These are phyloP conservation scores for Mesocentrotus franciscanus DNA, from an alignment of 53 echinoderm and acorn worm species.

Conservation along the genomic window DNA sequence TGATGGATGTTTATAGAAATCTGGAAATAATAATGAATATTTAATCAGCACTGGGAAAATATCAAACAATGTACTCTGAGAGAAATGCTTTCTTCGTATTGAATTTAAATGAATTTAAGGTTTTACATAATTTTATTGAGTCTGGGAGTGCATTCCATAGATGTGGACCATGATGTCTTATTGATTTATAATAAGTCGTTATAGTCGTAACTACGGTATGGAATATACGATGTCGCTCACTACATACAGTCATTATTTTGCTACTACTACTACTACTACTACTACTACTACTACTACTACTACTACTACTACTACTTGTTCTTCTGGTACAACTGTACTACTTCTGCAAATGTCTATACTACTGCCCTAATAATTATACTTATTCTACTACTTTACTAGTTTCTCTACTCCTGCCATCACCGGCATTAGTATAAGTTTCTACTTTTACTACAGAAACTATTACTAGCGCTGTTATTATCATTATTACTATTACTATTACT, in stretches of 20 bases:
- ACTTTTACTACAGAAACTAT: background rate
- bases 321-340: background rate
- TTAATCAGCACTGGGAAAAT: too few relatives aligned
- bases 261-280: background rate
- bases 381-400: background rate
- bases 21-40: too few relatives aligned
- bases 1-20: too few relatives aligned
- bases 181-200: too few relatives aligned
- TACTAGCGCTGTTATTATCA: background rate
- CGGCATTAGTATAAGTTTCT: background rate
- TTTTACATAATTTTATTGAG: too few relatives aligned
- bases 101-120: too few relatives aligned
- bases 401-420: background rate
- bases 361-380: background rate
- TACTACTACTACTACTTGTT: background rate
- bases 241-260: background rate
- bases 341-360: background rate
- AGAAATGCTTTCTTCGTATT: too few relatives aligned
- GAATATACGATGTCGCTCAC: background rate
- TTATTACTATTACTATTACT: background rate
- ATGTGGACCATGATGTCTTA: too few relatives aligned
- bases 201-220: background rate
- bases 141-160: too few relatives aligned
- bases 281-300: background rate
- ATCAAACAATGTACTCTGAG: too few relatives aligned